Evolutionary conservation across 2,113 vertebrate species (phyloP).

Genomic region (Centrocercus urophasianus): DNA sequence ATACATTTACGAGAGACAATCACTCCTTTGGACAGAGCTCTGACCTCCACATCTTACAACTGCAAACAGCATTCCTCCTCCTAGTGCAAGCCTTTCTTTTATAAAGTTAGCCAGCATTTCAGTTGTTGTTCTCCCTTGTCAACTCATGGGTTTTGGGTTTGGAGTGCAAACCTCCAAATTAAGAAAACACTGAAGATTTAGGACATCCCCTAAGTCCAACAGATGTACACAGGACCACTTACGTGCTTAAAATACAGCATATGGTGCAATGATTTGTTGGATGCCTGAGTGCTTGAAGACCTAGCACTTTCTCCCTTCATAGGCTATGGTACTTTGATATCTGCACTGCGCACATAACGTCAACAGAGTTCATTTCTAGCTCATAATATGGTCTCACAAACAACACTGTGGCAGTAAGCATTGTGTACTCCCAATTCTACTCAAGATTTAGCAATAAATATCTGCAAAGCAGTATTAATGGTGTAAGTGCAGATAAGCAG

Average conservation of each 20-base stretch:
- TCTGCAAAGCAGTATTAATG: background rate
- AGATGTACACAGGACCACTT: background rate
- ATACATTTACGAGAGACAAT: background rate
- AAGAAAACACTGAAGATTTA: background rate
- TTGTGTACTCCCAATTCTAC: background rate
- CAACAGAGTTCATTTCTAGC: background rate
- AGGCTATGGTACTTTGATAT: background rate
- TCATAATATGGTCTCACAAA: background rate
- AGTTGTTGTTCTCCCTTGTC: background rate
- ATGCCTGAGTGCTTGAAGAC: background rate
- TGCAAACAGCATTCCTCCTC: background rate
- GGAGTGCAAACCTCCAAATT: background rate
- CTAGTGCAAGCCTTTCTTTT: background rate
- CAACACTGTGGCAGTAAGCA: background rate
- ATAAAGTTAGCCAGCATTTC: background rate
- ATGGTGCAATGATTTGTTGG: background rate
- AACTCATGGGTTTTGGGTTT: background rate
- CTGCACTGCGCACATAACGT: rapidly evolving
- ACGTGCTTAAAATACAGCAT: background rate
- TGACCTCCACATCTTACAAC: background rate
- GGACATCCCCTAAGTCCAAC: background rate
- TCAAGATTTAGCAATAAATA: background rate
- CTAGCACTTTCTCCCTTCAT: background rate
- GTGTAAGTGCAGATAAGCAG: background rate
- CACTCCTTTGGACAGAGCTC: background rate